Evolutionary conservation across 2,888 invertebrate species (phyloP).

Genomic region (Halocaridina rubra): DNA sequence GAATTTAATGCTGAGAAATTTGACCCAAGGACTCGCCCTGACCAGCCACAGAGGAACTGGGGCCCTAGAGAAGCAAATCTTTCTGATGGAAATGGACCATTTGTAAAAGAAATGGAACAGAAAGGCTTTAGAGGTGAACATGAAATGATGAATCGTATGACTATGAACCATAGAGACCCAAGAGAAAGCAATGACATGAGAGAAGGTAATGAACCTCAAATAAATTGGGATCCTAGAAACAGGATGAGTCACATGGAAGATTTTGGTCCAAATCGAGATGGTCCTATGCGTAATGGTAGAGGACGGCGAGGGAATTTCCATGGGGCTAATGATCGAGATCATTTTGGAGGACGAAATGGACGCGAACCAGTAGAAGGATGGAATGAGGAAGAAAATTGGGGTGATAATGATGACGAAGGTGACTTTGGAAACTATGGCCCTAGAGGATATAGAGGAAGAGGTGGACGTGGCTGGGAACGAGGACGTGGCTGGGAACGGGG

Average conservation of each 20-base stretch:
- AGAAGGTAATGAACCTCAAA: not conserved
- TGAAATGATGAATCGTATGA: not conserved
- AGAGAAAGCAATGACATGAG: not conserved
- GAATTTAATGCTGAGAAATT: not conserved
- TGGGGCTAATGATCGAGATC: slow-evolving; percentile 43
- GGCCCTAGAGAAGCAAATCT: slow-evolving; percentile 12
- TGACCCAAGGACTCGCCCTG: slow-evolving; percentile 20
- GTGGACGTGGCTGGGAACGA: slow-evolving; percentile 62
- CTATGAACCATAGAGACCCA: not conserved
- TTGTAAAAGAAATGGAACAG: slow-evolving; percentile 3
- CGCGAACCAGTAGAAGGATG: slow-evolving; percentile 66
- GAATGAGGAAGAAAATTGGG: slow-evolving; percentile 48
- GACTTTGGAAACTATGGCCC: not conserved
- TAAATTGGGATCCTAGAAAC: slow-evolving; percentile 12
- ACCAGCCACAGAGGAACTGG: not conserved
- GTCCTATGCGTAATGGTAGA: not conserved
- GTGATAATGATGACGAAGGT: not conserved
- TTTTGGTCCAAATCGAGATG: not conserved
- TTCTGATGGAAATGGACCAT: not conserved
- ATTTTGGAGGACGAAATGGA: slow-evolving; percentile 61
- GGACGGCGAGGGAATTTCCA: slow-evolving; percentile 65
- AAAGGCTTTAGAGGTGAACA: slow-evolving; percentile 13
- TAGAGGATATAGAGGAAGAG: slow-evolving; percentile 51
- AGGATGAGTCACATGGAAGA: not conserved
- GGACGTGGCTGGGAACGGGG: slow-evolving; percentile 72